Base-by-base conservation (phyloP, 2,888 invertebrate genomes). In the Microctonus aethiopoides region DNA sequence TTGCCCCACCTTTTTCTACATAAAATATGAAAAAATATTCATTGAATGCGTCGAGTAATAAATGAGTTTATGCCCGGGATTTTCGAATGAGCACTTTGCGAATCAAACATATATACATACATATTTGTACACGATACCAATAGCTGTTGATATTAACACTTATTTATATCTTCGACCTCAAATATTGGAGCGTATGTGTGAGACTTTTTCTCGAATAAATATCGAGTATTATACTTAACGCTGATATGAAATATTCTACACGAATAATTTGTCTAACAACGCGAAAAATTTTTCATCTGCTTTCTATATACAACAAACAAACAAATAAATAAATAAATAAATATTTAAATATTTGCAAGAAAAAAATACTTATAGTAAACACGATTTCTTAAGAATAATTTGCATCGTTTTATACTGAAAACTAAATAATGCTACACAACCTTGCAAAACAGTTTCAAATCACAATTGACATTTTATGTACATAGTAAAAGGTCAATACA, bases 161-260 rank as follows among this genome's bases (percentile, higher is more conserved):
- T 83, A 83, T 83, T 84, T 84, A 84, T 84, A 84, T 80, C 83
- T 79, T 77, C 81, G 83, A 82, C 83, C 83, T 84, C 82, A 83
- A 84, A 84, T 79, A 80, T 80, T 77, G 76, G 77, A 68, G 64
- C 60, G 34, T 22, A n/a, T 39, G 39, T 39, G 39, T 39, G 39
- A 24, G 34, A 61, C 39, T 46, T 65, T n/a, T 65, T 70, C 60
- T 70, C 16, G 39, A 32, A 65, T 24, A 65, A 46, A 77, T 80
- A 77, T 79, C 78, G 79, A 76, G 79, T 81, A 32, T 66, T 66
- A n/a, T 16, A 52, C 65, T 66, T 16, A 16, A 62, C 20, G 13
- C 22, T 36, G 10, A 39, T 39, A n/a, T 39, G n/a, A 39, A 39
- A n/a, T 39, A 39, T 39, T 0, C 5, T n/a, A n/a, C n/a, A 39